Evolutionary conservation across 2,888 invertebrate genomes (phyloP).

Genomic region (Dryobotodes eremita): DNA sequence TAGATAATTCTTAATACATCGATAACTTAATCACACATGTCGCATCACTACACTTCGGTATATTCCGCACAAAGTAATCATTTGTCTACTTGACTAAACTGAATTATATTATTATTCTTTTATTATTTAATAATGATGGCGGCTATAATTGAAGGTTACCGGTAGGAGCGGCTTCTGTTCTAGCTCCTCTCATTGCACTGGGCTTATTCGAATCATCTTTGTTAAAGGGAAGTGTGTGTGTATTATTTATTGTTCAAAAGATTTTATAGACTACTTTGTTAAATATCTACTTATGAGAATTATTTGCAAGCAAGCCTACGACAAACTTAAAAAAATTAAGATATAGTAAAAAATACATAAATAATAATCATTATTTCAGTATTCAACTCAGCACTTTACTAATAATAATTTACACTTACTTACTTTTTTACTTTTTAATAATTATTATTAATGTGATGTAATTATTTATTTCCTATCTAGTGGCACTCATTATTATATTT

Average conservation of each 20-base stretch:
- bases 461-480: too few species aligned
- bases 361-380: too few species aligned
- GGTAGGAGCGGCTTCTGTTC: conserved; percentile 83
- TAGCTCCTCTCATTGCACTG: conserved; percentile 77
- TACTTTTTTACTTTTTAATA: too few species aligned
- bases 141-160: conserved; percentile 84
- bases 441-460: too few species aligned
- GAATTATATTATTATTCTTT: conserved; percentile 89
- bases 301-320: too few species aligned
- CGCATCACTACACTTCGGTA: conserved; percentile 72
- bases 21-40: conserved; percentile 48
- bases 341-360: too few species aligned
- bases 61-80: conserved; percentile 87
- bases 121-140: conserved; percentile 86
- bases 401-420: too few species aligned
- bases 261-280: too few species aligned
- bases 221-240: conserved; percentile 77
- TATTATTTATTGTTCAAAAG: background rate
- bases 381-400: too few species aligned
- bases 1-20: conserved; percentile 36
- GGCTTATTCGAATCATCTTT: conserved; percentile 83
- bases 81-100: conserved; percentile 91
- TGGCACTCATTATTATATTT: too few species aligned
- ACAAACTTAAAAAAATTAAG: too few species aligned
- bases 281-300: too few species aligned